Percentiles rank a stretch among this genome's conserved stretches.
Conservation (phyloP, 2,113 vertebrate genomes). For the Lepidothrix coronata region DNA sequence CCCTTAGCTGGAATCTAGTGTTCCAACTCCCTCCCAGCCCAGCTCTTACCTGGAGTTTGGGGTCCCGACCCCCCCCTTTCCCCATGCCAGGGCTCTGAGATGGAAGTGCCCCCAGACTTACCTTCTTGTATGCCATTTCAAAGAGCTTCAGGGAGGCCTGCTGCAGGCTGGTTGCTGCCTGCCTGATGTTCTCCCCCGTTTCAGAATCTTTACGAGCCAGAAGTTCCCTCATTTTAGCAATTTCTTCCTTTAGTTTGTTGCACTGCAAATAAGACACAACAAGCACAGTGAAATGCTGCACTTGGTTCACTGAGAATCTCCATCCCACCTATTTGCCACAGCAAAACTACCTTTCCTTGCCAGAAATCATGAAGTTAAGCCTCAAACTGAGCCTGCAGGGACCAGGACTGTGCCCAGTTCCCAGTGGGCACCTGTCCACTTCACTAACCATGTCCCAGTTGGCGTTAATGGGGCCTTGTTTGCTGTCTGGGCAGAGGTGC, state of each 20-base stretch:
- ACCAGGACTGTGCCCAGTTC: neutral
- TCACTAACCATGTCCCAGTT: neutral
- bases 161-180: conserved; percentile 89
- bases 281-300: neutral
- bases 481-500: neutral
- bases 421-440: neutral
- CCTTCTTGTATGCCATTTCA: conserved; percentile 99
- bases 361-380: neutral
- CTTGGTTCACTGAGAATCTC: neutral
- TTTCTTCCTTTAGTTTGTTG: conserved; percentile 93
- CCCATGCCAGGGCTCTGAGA: neutral
- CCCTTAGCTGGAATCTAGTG: fast-evolving
- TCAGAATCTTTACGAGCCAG: conserved; percentile 92
- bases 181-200: conserved; percentile 94
- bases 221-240: conserved; percentile 88
- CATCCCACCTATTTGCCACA: neutral
- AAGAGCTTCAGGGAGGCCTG: conserved; percentile 98
- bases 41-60: neutral
- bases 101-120: neutral
- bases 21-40: neutral
- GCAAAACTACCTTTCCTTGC: neutral
- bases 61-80: neutral
- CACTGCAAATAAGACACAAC: conserved; percentile 76
- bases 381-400: neutral
- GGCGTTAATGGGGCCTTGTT: neutral